Evolutionary conservation across 2,113 vertebrate genomes (phyloP).

Genomic region (Isurus oxyrinchus): DNA sequence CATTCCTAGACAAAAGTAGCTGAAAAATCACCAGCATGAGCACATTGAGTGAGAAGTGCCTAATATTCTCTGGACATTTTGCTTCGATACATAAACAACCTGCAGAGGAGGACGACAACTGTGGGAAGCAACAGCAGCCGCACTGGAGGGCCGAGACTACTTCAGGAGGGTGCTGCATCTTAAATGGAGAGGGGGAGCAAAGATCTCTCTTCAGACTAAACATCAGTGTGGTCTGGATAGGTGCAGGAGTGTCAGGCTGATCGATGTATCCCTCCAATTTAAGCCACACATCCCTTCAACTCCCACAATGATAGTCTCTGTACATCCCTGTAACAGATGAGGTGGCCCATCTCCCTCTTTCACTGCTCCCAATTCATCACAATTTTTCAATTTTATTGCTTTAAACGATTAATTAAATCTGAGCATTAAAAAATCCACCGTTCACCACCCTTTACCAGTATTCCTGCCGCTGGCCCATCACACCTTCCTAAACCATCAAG

Average conservation of each 20-base stretch:
- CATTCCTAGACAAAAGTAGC: too few relatives aligned
- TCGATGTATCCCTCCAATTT: neutral
- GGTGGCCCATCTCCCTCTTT: neutral
- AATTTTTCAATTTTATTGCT: neutral
- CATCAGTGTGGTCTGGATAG: neutral
- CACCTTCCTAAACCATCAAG: neutral
- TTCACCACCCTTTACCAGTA: too few relatives aligned
- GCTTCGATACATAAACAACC: neutral
- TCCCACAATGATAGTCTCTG: neutral
- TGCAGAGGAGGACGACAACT: neutral
- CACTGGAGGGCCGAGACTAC: neutral
- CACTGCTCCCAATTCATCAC: neutral
- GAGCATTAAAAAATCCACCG: neutral
- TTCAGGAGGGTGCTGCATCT: neutral
- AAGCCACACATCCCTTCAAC: neutral
- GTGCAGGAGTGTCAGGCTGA: neutral
- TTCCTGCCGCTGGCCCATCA: neutral
- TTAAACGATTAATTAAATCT: neutral
- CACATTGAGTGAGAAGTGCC: neutral
- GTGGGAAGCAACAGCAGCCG: neutral
- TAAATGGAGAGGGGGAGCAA: neutral
- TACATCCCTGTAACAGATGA: conserved; percentile 2
- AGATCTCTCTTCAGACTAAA: neutral
- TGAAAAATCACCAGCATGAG: neutral
- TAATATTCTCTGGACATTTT: neutral